Evolutionary conservation across 64 coral and sea anemone species (phyloP), one percentile per base, ranked within the genome.

Genomic region (Actinia equina): DNA sequence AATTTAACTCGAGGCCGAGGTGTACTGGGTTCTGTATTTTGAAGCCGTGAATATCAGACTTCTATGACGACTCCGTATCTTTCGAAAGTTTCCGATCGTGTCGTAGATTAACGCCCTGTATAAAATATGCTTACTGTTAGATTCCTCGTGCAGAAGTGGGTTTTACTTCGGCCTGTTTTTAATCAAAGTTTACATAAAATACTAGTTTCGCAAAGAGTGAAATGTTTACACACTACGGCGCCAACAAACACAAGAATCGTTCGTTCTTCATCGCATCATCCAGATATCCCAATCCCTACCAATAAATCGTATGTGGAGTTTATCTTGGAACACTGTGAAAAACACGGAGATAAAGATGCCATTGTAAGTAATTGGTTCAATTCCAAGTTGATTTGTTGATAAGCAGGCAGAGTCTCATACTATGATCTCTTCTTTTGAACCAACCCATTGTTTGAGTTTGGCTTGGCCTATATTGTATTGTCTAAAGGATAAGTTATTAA

Each of bases 271-370:
- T 79, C 77, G 6, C 44, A 79, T 53, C 23, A 55, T 41, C 82
- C 52, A 5, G 82, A 53, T 84, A 53, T 84, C 20, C 22, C 30
- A 53, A 26, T 84, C n/a, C 82, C 82, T 8, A 84, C 17, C n/a
- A 84, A 84, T 22, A 52, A 84, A 16, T 84, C 82, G 6, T 84
- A 84, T 22, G 82, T 84, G 43, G 37, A 84, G 51, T 84, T 52
- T 55, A 84, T 84, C 9, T 59, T 84, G 25, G 82, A 84, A 26
- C 55, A 51, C 23, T 84, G 43, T 84, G 22, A 84, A 51, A 12
- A 8, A 55, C 25, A 52, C 45, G 82, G 82, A n/a, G 82, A 84
- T 84, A 45, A 55, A 84, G 43, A 45, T 44, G 82, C 82, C 52
- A 55, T 84, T 7, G 82, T 84, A 59, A 84, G 82, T 84, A 18